These are phyloP conservation scores for Biston betularia DNA, from an alignment of 2,888 invertebrate genomes.

Conservation along the genomic window DNA sequence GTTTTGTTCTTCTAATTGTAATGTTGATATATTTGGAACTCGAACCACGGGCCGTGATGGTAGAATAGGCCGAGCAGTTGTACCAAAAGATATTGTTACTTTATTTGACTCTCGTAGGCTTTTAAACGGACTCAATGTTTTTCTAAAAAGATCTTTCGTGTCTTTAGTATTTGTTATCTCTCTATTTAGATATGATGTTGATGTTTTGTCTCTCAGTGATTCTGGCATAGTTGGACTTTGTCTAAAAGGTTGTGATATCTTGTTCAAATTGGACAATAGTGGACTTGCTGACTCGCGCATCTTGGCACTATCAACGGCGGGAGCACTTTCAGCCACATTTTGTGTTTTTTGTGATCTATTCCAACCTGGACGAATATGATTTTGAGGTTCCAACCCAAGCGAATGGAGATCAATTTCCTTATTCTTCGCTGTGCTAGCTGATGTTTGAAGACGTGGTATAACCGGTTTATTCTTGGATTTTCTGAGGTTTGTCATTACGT, in stretches of 20 bases:
- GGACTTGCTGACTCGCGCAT: constrained; percentile 47
- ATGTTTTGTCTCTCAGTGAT: constrained; percentile 23
- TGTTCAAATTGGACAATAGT: constrained; percentile 35
- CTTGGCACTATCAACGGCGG: constrained; percentile 50
- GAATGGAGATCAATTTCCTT: constrained; percentile 25
- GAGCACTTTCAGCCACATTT: constrained; percentile 53
- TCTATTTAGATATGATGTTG: constrained; percentile 33
- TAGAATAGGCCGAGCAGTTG: constrained; percentile 40
- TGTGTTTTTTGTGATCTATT: constrained; percentile 15
- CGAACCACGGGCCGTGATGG: constrained; percentile 15
- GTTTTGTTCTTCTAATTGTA: constrained; percentile 7
- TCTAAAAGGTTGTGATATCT: constrained; percentile 36
- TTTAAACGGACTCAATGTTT: constrained; percentile 41
- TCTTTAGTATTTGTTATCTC: constrained; percentile 39
- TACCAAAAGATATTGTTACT: constrained; percentile 55
- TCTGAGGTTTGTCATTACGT: constrained; percentile 30
- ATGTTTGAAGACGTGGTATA: constrained; percentile 33
- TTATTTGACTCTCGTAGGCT: constrained; percentile 43
- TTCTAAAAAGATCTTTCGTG: constrained; percentile 36
- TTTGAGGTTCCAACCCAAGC: constrained; percentile 15
- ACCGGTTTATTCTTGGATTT: constrained; percentile 31
- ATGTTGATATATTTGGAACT: constrained; percentile 8
- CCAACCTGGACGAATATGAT: constrained; percentile 13
- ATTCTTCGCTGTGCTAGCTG: constrained; percentile 30
- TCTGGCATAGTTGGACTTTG: constrained; percentile 18